These are phyloP conservation scores for Lineus longissimus DNA, from an alignment of 1,140 invertebrate species.

Conservation along the genomic window DNA sequence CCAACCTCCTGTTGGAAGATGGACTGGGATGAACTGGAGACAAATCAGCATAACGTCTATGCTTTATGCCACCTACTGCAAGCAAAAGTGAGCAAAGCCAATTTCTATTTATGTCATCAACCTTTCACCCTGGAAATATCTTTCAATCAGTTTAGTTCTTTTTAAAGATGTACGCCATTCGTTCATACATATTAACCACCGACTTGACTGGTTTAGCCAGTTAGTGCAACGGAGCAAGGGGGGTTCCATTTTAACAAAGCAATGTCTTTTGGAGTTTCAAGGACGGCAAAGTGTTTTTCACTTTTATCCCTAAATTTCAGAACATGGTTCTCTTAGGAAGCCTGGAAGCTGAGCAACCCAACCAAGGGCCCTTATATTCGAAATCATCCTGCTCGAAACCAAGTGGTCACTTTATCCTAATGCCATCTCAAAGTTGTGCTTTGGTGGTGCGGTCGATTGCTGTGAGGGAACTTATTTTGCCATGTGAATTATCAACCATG, in stretches of 20 bases:
- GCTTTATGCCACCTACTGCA: constrained; percentile 31
- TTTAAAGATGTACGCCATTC: too few species aligned
- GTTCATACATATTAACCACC: background rate
- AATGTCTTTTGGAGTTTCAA: too few species aligned
- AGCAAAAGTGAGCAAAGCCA: constrained; percentile 29
- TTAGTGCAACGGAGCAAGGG: too few species aligned
- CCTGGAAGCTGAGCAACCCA: constrained; percentile 7
- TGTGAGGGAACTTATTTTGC: constrained; percentile 26
- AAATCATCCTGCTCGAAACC: constrained; percentile 11
- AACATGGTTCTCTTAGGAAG: constrained; percentile 16
- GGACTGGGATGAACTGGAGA: constrained; percentile 49
- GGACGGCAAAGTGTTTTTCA: too few species aligned
- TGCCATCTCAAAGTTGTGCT: constrained; percentile 25
- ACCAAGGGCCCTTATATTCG: background rate
- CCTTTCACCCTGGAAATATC: too few species aligned
- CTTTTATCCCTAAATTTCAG: background rate
- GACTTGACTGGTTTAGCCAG: too few species aligned
- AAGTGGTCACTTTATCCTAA: constrained; percentile 28
- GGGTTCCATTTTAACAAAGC: too few species aligned
- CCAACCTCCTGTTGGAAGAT: constrained; percentile 45
- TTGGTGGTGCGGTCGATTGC: constrained; percentile 31
- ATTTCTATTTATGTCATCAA: too few species aligned
- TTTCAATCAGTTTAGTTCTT: too few species aligned
- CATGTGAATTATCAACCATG: background rate
- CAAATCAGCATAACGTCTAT: constrained; percentile 39